Percentiles rank a stretch among this genome's conserved stretches.
Conservation (phyloP, 2,888 invertebrate genomes). For the Dendrolimus houi region DNA sequence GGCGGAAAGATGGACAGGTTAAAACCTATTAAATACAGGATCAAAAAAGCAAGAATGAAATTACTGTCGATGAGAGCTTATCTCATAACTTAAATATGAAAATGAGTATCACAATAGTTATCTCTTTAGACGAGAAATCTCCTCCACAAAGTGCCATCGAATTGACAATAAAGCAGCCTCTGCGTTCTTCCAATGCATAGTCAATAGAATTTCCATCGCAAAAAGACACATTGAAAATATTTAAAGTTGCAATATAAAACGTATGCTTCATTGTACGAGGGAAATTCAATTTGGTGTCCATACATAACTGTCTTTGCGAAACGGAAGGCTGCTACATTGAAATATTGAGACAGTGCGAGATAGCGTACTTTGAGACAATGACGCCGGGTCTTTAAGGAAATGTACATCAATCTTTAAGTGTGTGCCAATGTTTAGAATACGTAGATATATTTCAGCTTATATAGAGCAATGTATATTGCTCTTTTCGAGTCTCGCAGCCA, state of each 20-base stretch:
- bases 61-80: no score
- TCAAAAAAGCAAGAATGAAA: no score
- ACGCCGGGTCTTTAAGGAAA: background rate
- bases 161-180: background rate
- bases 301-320: conserved; percentile 30
- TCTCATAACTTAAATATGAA: no score
- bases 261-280: conserved; percentile 22
- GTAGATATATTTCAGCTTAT: no score
- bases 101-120: no score
- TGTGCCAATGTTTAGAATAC: background rate
- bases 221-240: background rate
- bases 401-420: background rate
- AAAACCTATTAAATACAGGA: no score
- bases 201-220: background rate
- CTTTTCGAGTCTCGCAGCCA: no score
- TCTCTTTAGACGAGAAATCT: no score
- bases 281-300: conserved; percentile 41
- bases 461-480: no score
- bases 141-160: background rate
- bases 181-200: conserved; percentile 1
- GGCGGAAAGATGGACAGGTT: no score
- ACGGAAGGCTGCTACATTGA: conserved; percentile 35
- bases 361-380: background rate
- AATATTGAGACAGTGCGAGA: conserved; percentile 21
- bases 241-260: background rate